Evolutionary conservation across 2,113 vertebrate species (phyloP).

Genomic region (Xyliphius kryptos): DNA sequence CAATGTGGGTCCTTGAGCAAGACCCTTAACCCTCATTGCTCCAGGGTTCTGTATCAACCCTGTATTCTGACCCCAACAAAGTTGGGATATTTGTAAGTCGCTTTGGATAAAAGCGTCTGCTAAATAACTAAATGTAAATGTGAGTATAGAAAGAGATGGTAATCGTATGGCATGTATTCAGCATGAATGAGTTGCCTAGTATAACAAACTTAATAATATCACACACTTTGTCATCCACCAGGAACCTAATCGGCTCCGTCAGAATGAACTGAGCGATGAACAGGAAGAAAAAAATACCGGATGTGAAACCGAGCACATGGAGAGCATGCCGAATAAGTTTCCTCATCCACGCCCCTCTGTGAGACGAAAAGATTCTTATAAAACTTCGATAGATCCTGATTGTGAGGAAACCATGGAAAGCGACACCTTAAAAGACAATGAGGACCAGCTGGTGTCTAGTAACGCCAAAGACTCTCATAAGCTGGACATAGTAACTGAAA

Average conservation of each 20-base stretch:
- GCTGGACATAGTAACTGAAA: conserved; percentile 7
- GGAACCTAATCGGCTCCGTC: neutral
- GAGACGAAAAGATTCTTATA: conserved; percentile 35
- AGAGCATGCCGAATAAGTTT: neutral
- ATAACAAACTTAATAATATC: neutral
- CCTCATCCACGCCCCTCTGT: conserved; percentile 1
- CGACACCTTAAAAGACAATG: neutral
- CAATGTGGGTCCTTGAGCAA: too few species aligned
- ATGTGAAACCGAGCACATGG: neutral
- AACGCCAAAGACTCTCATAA: neutral
- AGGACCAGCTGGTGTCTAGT: conserved; percentile 14
- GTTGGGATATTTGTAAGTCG: too few species aligned
- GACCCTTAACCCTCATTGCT: too few species aligned
- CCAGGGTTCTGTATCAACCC: too few species aligned
- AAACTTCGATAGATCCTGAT: conserved; percentile 39
- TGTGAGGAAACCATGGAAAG: conserved; percentile 28
- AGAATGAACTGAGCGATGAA: neutral
- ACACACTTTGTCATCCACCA: neutral
- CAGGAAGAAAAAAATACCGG: neutral
- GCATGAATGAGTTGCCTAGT: neutral
- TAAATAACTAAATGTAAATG: too few species aligned
- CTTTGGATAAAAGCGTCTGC: too few species aligned
- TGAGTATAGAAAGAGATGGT: too few species aligned
- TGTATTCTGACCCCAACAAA: too few species aligned
- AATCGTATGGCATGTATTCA: neutral